phyloP scores from a whole-genome alignment of 2,888 invertebrate species.

The Itoplectis maculator region DNA sequence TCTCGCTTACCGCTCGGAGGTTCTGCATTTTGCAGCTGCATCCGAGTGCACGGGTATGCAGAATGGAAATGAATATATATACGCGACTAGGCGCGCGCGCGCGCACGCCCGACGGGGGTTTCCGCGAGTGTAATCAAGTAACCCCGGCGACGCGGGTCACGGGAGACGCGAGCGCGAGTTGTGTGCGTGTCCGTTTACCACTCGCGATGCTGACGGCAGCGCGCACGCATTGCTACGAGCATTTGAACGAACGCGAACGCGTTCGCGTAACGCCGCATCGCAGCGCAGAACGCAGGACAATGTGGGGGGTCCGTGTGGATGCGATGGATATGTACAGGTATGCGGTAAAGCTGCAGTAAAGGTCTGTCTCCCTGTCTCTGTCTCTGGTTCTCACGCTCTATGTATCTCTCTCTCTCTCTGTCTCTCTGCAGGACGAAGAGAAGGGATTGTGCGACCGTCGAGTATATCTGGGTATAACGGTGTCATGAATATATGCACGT shows the following conservation, averaged over 20 bases:
- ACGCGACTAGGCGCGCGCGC: conserved; percentile 10
- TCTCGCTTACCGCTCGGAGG: conserved; percentile 10
- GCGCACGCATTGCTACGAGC: conserved; percentile 24
- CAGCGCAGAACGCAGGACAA: conserved; percentile 4
- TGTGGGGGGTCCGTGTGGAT: neutral
- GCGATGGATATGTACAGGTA: neutral
- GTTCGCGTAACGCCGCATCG: neutral
- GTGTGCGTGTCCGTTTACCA: conserved; percentile 28
- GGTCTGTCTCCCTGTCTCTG: too few relatives aligned
- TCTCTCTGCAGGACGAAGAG: too few relatives aligned
- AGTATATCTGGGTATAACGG: conserved; percentile 19
- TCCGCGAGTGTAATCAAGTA: conserved; percentile 56
- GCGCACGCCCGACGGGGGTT: conserved; percentile 29
- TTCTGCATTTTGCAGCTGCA: conserved; percentile 18
- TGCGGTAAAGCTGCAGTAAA: conserved; percentile 8
- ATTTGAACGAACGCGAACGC: neutral
- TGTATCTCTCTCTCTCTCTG: too few relatives aligned
- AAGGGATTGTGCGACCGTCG: conserved; percentile 2
- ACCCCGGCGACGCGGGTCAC: conserved; percentile 56
- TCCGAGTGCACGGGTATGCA: conserved; percentile 6
- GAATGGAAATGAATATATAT: neutral
- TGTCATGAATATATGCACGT: conserved; percentile 32
- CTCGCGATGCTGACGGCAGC: neutral
- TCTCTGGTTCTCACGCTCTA: too few relatives aligned
- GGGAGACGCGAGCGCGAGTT: conserved; percentile 51